Conservation (phyloP, 2,888 invertebrate species). For the Dorcus hopei region DNA sequence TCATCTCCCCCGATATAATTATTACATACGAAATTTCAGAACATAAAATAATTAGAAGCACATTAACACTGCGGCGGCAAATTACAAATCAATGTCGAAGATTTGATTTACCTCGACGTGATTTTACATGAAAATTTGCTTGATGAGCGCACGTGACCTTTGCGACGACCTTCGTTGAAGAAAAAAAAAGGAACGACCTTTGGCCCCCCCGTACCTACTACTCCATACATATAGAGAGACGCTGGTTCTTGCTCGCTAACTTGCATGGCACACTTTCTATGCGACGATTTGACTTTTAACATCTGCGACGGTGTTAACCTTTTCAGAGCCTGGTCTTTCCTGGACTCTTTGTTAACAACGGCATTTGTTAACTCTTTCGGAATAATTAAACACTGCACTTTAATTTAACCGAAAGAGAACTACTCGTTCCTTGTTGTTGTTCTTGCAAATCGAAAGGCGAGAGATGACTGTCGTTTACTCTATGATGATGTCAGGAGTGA, state of each 20-base stretch:
- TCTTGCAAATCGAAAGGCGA: too few relatives aligned
- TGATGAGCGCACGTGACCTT: neutral
- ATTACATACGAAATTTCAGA: too few relatives aligned
- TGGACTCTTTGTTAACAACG: too few relatives aligned
- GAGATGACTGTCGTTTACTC: too few relatives aligned
- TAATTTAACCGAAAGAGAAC: too few relatives aligned
- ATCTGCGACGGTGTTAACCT: neutral
- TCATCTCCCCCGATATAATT: too few relatives aligned
- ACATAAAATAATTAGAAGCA: too few relatives aligned
- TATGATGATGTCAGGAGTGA: too few relatives aligned
- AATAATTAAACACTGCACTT: too few relatives aligned
- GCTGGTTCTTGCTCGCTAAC: neutral
- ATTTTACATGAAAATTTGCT: too few relatives aligned
- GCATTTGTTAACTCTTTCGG: too few relatives aligned
- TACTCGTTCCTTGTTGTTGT: too few relatives aligned
- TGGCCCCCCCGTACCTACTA: neutral
- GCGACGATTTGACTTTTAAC: neutral
- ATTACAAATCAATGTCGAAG: neutral
- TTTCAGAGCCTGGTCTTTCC: neutral
- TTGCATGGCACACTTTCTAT: neutral
- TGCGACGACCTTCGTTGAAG: neutral
- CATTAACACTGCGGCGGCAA: neutral
- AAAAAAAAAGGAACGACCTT: neutral
- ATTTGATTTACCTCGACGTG: neutral
- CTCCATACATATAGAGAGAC: neutral